Base-by-base conservation (phyloP, 2,888 invertebrate species). In the Ariolimax columbianus region DNA sequence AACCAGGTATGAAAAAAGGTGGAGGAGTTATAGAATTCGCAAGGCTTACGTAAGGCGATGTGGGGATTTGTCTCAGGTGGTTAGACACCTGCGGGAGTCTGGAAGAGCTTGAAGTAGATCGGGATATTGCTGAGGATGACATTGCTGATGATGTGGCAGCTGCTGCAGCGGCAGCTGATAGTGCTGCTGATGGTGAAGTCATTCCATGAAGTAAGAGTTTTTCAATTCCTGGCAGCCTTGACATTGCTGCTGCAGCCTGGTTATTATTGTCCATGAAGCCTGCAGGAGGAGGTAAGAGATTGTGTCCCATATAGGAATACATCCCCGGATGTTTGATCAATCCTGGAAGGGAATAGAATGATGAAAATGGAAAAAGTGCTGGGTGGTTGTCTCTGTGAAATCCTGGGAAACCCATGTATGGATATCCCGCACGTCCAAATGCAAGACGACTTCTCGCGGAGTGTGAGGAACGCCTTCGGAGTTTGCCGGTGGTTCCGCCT, bases 401-500 rank as follows among this genome's bases (percentile, higher is more conserved):
- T 70, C 87, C 87, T 0, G 90, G 89, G 83, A 84, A 66, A 26
- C 89, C 87, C 51, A 90, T 77, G 59, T 90, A 91, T 11, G 91
- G 91, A 66, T 90, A 92, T 38, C 89, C 93, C 83, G 73, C 97
- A 96, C 63, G 97, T 95, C 93, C 98, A 93, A 98, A 97, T 7
- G 98, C 98, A 66, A 98, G 94, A 1, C 98, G 95, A 2, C 97
- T 97, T 79, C 98, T 95, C 0, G 98, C 97, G 0, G 98, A 97
- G 7, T 93, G 90, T 0, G 98, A 98, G 0, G 98, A 97, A 87
- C 98, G 95, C 82, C 99, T 95, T 6, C 99, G 95, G 79, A 99
- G 95, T 94, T 99, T 99, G 0, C 99, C 99, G 0, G 99, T 99
- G 0, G 98, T 98, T 0, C 98, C 98, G 0, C 99, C 99, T 92